Base-by-base conservation (phyloP, 2,888 invertebrate genomes). In the Pseudanteris insignis region DNA sequence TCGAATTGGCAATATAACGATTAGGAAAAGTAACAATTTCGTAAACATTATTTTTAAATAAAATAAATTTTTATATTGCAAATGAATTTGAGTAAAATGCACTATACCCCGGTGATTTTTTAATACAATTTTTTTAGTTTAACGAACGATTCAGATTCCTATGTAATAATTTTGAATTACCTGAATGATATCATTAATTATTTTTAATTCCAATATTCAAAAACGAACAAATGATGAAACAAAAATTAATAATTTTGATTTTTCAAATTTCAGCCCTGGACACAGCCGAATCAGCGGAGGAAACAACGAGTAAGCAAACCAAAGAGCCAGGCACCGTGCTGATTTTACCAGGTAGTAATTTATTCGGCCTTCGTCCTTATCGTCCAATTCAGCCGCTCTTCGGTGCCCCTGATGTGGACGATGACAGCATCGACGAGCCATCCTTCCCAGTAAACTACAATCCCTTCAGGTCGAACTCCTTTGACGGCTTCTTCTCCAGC, bases 251-350 rank as follows among this genome's bases (percentile, higher is more conserved):
- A n/a, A n/a, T n/a, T 24, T n/a, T n/a, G n/a, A n/a, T n/a, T n/a
- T n/a, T n/a, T n/a, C n/a, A n/a, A 32, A 34, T 62, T 57, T 24
- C 63, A 76, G 75, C 70, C 41, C 70, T 61, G 3, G 66, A 69
- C 1, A 38, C 64, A 0, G 40, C 25, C 0, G 66, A 69, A 29
- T 65, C 63, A 11, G 41, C 25, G 4, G 69, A 69, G 2, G 8
- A 43, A 6, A 47, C 66, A 11, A 64, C 55, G 30, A 63, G 44
- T 0, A 63, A 14, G 11, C 28, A 25, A 11, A 44, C 65, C 26
- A 46, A 64, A 29, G 70, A 68, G 18, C 18, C 3, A 6, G 18
- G 18, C 3, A 69, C 70, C 0, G 60, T 75, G 26, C 37, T 75
- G 47, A 51, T 74, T 2, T 15, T 71, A 37, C 71, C 75, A 9